Evolutionary conservation across 1,140 invertebrate genomes (phyloP).

Genomic region (Neomicropteryx cornuta): DNA sequence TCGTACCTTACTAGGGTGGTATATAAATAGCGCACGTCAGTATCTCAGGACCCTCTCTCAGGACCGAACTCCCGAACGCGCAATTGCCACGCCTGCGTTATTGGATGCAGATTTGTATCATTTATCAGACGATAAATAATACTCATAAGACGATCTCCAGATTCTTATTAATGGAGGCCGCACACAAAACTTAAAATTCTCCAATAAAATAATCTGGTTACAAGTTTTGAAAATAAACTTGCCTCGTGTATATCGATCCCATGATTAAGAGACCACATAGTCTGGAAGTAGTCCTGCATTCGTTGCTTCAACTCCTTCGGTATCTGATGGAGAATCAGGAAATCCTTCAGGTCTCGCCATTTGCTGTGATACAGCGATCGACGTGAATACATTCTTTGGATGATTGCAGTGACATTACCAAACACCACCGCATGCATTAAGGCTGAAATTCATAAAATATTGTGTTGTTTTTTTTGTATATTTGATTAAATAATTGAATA

Average conservation of each 20-base stretch:
- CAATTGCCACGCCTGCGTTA: too few species aligned
- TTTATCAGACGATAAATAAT: too few species aligned
- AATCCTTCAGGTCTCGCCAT: constrained; percentile 93
- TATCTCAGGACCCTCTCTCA: too few species aligned
- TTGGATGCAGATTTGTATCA: too few species aligned
- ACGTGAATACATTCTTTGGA: constrained; percentile 95
- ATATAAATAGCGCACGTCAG: too few species aligned
- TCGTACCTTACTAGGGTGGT: too few species aligned
- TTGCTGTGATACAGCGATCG: constrained; percentile 94
- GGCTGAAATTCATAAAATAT: constrained; percentile 42
- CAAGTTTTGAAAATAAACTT: constrained; percentile 16
- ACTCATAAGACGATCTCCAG: too few species aligned
- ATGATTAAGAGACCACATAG: constrained; percentile 97
- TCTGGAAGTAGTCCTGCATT: constrained; percentile 98
- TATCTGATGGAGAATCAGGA: constrained; percentile 89
- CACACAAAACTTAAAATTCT: too few species aligned
- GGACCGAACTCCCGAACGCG: too few species aligned
- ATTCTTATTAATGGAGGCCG: too few species aligned
- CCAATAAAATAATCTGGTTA: neutral
- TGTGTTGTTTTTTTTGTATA: constrained; percentile 5
- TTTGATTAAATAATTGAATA: constrained; percentile 4
- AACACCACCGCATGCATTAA: constrained; percentile 98
- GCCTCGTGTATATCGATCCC: constrained; percentile 97
- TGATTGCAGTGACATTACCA: constrained; percentile 98
- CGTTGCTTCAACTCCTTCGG: constrained; percentile 92